Base-by-base conservation (phyloP, 2,797 vertebrate species). In the Anguilla obscura region DNA sequence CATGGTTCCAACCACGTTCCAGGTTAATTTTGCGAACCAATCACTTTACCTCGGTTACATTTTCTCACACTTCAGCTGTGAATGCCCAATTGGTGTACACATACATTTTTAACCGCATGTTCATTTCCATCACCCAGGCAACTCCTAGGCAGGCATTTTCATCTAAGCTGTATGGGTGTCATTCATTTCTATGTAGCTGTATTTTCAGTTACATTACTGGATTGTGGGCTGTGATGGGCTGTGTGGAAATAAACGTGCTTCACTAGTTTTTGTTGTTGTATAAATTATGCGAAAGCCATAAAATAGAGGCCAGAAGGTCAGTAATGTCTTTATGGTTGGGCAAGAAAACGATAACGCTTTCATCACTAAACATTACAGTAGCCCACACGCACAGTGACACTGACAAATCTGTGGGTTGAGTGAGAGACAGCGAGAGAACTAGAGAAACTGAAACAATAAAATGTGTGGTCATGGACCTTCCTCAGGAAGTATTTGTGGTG, bases 401-500 rank as follows among this genome's bases (percentile, higher is more conserved):
- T 80, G 40, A 80, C 14, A 18, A 16, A 80, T 45, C 16, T 48
- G 40, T 6, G 36, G 36, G 21, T 33, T 33, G 33, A 86, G 36
- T 27, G 85, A 27, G 33, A 36, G 40, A 21, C 9, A 50, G 36
- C 1, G 60, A n/a, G 60, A 27, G 66, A 4, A 45, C 9, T 45
- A 86, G 85, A 24, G 69, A 76, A 14, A 27, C 10, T 45, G 76
- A 92, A 91, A 91, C 92, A 94, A 92, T 91, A 93, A 92, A 93
- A 92, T 94, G 91, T 83, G 88, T 92, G 91, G 91, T 92, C 58
- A 1, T 71, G 66, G 84, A 66, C 88, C 93, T 96, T 95, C 94
- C 95, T 95, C 94, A 96, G 96, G 95, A 96, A 96, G 95, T 96
- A 92, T 94, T 94, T 95, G 93, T 94, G 92, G 93, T 87, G 88